These are phyloP conservation scores for Tyria jacobaeae DNA, from an alignment of 2,888 invertebrate genomes.

Conservation along the genomic window DNA sequence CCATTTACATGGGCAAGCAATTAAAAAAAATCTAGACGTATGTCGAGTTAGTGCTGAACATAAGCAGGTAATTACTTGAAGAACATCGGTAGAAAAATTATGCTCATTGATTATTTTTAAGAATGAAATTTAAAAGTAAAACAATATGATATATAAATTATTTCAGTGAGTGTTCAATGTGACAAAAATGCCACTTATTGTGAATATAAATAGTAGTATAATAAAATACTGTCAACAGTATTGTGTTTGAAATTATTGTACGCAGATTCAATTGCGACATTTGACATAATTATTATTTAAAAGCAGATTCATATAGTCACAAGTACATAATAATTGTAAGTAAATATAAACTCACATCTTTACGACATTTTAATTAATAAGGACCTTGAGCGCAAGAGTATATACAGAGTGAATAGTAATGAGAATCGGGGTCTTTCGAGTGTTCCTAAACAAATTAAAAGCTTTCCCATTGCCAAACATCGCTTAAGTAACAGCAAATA, in stretches of 20 bases:
- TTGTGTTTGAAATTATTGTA: neutral
- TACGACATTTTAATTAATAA: constrained; percentile 30
- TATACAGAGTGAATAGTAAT: constrained; percentile 19
- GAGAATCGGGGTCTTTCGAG: constrained; percentile 17
- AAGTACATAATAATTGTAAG: too few species aligned
- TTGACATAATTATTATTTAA: neutral
- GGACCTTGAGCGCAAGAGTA: constrained; percentile 5
- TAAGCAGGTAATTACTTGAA: too few species aligned
- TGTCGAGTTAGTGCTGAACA: too few species aligned
- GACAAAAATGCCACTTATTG: too few species aligned
- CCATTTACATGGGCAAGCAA: neutral
- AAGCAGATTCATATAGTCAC: constrained; percentile 34
- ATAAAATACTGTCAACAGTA: neutral
- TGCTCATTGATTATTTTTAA: too few species aligned
- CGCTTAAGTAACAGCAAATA: constrained; percentile 12
- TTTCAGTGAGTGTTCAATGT: too few species aligned
- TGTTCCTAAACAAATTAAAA: constrained; percentile 24
- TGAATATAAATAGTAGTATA: too few species aligned
- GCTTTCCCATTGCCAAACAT: constrained; percentile 17
- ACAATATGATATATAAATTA: too few species aligned
- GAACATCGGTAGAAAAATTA: too few species aligned
- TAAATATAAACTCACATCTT: constrained; percentile 20
- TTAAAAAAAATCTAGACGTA: too few species aligned
- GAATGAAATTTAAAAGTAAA: too few species aligned
- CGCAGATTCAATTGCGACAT: neutral